A percentile compares a stretch with the other conserved stretches of the same genome.
Evolutionary conservation across 2,888 invertebrate genomes (phyloP).

Genomic region (Saturnia pavonia): DNA sequence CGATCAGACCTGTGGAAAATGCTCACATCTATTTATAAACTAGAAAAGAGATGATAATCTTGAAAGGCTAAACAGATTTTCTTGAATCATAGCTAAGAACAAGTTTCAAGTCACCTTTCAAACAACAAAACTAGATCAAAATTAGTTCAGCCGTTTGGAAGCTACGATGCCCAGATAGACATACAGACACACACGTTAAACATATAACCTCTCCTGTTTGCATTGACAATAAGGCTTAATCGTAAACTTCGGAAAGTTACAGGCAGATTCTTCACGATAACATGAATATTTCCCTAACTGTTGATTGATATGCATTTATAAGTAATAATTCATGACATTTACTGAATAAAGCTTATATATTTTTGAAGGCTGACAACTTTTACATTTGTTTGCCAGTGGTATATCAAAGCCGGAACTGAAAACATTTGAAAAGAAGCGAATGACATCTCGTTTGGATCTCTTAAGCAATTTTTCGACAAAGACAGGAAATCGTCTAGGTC

Average conservation of each 20-base stretch:
- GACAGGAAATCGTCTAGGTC: constrained; percentile 51
- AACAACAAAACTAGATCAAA: too few relatives aligned
- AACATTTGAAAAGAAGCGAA: constrained; percentile 1
- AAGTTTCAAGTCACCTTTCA: too few relatives aligned
- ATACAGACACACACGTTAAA: too few relatives aligned
- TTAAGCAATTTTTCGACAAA: constrained; percentile 30
- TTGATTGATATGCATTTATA: neutral
- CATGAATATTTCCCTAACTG: neutral
- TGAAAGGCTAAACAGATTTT: too few relatives aligned
- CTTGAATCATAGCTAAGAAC: too few relatives aligned
- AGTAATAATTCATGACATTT: neutral
- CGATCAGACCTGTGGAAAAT: too few relatives aligned
- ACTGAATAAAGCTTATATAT: neutral
- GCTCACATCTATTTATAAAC: too few relatives aligned
- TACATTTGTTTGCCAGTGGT: neutral
- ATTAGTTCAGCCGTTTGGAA: too few relatives aligned
- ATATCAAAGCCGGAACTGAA: constrained; percentile 2
- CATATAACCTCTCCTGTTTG: too few relatives aligned
- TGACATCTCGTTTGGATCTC: neutral
- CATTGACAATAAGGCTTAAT: neutral
- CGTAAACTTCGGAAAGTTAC: neutral
- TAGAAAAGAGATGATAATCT: too few relatives aligned
- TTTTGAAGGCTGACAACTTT: neutral
- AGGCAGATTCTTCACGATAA: neutral
- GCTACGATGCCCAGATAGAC: too few relatives aligned